phyloP scores from a whole-genome alignment of 1,140 invertebrate species.

The Rhyacophila brunnea region DNA sequence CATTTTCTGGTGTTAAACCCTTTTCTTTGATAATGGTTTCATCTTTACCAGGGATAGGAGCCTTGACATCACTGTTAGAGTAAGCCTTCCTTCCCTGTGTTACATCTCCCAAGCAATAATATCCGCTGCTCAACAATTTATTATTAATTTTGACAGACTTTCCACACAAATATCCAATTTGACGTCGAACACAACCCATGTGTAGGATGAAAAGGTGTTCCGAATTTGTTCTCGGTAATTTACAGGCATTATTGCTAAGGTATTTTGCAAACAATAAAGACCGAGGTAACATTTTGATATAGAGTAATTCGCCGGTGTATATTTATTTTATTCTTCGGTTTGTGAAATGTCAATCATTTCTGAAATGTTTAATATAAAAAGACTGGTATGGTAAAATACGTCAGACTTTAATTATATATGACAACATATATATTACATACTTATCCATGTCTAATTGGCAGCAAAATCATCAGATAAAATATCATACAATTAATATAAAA shows the following conservation, averaged over 20 bases:
- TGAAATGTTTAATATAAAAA: too few relatives aligned
- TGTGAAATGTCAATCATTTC: conserved; percentile 4
- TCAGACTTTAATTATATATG: too few relatives aligned
- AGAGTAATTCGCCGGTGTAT: neutral
- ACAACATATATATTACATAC: too few relatives aligned
- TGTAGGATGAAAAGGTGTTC: conserved; percentile 5
- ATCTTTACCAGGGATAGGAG: too few relatives aligned
- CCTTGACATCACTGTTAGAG: neutral
- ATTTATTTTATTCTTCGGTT: neutral
- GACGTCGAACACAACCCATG: neutral
- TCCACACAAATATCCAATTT: conserved; percentile 5
- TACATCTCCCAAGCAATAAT: too few relatives aligned
- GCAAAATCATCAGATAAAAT: too few relatives aligned
- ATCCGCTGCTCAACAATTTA: too few relatives aligned
- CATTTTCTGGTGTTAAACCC: neutral
- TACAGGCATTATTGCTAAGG: conserved; percentile 11
- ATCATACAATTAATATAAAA: too few relatives aligned
- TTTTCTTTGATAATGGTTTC: neutral
- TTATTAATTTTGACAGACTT: neutral
- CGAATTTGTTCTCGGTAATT: conserved; percentile 1
- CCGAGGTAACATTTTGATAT: conserved; percentile 21
- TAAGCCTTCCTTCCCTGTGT: neutral
- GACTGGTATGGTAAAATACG: too few relatives aligned
- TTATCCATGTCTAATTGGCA: too few relatives aligned
- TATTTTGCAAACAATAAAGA: conserved; percentile 18